These are phyloP conservation scores for Reticulitermes lucifugus DNA, from an alignment of 2,888 invertebrate genomes.

Conservation along the genomic window DNA sequence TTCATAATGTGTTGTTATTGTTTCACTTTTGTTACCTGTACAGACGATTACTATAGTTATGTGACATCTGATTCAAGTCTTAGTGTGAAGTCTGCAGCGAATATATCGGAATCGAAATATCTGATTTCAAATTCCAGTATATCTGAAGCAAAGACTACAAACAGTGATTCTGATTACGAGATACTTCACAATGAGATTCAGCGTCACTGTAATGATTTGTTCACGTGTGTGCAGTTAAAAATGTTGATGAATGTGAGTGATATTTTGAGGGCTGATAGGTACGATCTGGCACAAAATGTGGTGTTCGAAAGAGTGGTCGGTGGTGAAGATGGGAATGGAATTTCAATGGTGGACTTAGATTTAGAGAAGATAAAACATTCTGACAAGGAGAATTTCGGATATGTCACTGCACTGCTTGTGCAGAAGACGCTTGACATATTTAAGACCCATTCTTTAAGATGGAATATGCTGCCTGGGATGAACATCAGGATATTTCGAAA, in stretches of 20 bases:
- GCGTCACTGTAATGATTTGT: slow-evolving; percentile 21
- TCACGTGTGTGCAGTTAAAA: slow-evolving; percentile 31
- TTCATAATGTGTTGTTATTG: not conserved
- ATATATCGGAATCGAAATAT: no score
- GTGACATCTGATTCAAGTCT: no score
- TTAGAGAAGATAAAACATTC: slow-evolving; percentile 16
- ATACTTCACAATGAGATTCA: not conserved
- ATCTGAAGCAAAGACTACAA: no score
- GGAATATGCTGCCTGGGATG: slow-evolving; percentile 22
- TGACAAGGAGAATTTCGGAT: not conserved
- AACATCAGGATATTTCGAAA: slow-evolving; percentile 44
- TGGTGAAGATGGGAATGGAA: not conserved
- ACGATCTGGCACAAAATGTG: slow-evolving; percentile 33
- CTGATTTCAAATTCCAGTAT: no score
- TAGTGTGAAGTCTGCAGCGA: no score
- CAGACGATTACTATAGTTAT: not conserved
- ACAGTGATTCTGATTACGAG: not conserved
- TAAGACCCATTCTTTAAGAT: slow-evolving; percentile 45
- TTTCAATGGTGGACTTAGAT: not conserved
- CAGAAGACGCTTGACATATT: slow-evolving; percentile 44
- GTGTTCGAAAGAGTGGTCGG: slow-evolving; percentile 40
- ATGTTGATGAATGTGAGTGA: slow-evolving; percentile 40
- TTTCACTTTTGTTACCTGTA: not conserved
- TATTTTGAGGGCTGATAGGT: slow-evolving; percentile 32
- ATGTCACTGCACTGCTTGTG: slow-evolving; percentile 34